Conservation (phyloP, 2,113 vertebrate genomes). For the Callospermophilus lateralis region DNA sequence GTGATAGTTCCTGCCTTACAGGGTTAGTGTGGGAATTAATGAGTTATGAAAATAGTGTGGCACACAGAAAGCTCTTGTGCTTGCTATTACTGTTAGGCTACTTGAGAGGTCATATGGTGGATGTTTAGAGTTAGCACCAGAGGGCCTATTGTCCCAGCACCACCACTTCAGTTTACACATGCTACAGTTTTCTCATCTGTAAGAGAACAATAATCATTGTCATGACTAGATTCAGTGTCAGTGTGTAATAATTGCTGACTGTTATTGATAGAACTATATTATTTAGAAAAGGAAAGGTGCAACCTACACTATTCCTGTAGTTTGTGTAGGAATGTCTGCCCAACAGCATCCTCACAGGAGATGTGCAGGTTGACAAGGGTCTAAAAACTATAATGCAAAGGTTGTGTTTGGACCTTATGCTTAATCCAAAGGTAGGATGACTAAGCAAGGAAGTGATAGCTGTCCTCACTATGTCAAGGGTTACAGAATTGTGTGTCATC, state of each 20-base stretch:
- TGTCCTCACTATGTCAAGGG: not conserved
- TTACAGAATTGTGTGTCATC: not conserved
- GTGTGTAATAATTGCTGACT: not conserved
- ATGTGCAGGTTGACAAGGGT: not conserved
- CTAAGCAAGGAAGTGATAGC: slow-evolving; percentile 17
- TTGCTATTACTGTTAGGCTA: not conserved
- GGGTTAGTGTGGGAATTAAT: not conserved
- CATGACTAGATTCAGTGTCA: not conserved
- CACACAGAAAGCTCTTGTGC: not conserved
- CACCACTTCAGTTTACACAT: not conserved
- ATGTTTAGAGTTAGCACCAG: not conserved
- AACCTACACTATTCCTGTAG: not conserved
- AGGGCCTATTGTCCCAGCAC: not conserved
- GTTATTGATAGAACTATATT: not conserved
- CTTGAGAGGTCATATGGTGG: not conserved
- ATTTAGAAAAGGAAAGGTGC: not conserved
- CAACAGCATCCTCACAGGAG: not conserved
- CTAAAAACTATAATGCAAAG: not conserved
- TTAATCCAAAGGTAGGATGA: not conserved
- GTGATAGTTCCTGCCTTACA: not conserved
- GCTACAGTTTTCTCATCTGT: not conserved
- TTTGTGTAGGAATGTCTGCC: not conserved
- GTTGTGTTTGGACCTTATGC: not conserved
- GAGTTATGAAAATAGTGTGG: not conserved
- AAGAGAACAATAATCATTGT: not conserved